A percentile compares a stretch with the other conserved stretches of the same genome.
phyloP scores from a whole-genome alignment of 2,113 vertebrate genomes.

The Motacilla alba region DNA sequence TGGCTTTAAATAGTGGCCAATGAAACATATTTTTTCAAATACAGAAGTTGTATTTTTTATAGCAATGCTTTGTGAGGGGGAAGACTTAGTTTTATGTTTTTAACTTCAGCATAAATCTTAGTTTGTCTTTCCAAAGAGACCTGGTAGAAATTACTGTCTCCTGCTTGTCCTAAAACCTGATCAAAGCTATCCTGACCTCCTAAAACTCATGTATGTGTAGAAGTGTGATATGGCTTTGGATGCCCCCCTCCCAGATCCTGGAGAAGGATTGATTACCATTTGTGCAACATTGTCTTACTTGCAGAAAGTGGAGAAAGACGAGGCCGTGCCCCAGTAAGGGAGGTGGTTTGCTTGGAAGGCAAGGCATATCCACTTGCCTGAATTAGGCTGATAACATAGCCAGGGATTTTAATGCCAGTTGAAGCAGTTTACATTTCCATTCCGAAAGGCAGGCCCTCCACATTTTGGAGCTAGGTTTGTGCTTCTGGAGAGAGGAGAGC shows the following conservation, averaged over 20 bases:
- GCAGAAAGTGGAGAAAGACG: background rate
- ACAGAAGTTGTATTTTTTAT: slow-evolving; percentile 58
- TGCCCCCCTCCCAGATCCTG: background rate
- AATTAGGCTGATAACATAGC: background rate
- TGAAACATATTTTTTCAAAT: slow-evolving; percentile 34
- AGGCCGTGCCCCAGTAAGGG: background rate
- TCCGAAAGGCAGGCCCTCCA: fast-evolving
- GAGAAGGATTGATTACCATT: background rate
- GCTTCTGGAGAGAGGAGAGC: background rate
- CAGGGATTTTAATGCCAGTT: background rate
- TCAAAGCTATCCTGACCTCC: background rate
- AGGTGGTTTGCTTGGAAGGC: background rate
- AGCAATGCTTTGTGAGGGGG: background rate
- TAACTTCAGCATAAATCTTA: background rate
- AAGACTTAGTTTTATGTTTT: background rate
- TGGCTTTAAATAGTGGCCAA: slow-evolving; percentile 13
- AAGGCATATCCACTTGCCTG: background rate
- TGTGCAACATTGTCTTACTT: background rate
- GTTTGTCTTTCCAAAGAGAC: slow-evolving; percentile 16
- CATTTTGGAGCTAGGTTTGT: background rate
- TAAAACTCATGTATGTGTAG: background rate
- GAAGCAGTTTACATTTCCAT: background rate
- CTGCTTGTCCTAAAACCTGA: background rate
- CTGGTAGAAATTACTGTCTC: background rate
- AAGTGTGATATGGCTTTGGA: background rate